Conservation (phyloP, 35 echinoderm and acorn worm species). For the Patiria miniata region DNA sequence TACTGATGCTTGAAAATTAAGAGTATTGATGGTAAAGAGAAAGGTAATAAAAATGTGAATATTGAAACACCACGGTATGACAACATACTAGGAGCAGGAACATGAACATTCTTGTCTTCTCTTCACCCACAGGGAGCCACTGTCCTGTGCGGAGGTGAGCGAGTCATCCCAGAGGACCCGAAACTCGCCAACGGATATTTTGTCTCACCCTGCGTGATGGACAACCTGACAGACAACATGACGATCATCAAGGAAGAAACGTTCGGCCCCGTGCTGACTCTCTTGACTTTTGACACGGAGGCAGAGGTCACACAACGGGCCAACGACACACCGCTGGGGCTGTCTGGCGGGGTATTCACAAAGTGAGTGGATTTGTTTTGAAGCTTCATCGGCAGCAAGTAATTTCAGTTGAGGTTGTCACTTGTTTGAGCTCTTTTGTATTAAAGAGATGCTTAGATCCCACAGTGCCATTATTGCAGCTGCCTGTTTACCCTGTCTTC, state of each 20-base stretch:
- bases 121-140: constrained; percentile 62
- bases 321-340: constrained; percentile 78
- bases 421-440: not conserved
- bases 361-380: constrained; percentile 55
- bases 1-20: no score
- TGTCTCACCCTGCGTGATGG: constrained; percentile 73
- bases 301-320: constrained; percentile 77
- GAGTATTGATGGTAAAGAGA: no score
- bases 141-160: constrained; percentile 77
- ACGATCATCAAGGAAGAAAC: constrained; percentile 75
- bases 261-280: constrained; percentile 77
- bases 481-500: no score
- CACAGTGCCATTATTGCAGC: no score
- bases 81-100: no score
- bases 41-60: no score
- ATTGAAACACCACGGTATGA: no score
- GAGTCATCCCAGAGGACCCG: constrained; percentile 71
- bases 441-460: not conserved
- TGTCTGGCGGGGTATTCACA: constrained; percentile 89
- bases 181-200: constrained; percentile 70
- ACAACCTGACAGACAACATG: constrained; percentile 86
- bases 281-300: constrained; percentile 88
- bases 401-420: no score
- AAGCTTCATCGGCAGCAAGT: no score
- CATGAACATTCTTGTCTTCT: not conserved